A percentile compares a stretch with the other conserved stretches of the same genome.
These are phyloP conservation scores for Aldabrachelys gigantea DNA, from an alignment of 2,113 vertebrate genomes.

Conservation along the genomic window DNA sequence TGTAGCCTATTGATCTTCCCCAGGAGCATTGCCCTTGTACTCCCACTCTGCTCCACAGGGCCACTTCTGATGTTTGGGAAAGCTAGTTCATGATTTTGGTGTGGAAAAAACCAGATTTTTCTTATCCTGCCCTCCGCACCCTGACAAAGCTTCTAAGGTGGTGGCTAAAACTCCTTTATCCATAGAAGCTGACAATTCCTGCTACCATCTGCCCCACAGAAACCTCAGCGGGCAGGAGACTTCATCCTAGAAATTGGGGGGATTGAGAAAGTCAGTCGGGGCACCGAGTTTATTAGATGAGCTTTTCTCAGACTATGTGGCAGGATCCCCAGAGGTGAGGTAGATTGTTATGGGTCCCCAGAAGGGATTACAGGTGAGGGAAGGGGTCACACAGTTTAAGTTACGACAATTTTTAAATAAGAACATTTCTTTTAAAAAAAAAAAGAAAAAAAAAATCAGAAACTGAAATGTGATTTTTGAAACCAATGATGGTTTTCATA, in stretches of 20 bases:
- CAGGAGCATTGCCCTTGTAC: not conserved
- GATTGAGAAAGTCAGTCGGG: not conserved
- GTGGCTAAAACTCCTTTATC: not conserved
- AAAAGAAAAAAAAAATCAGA: too few species aligned
- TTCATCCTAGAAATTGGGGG: not conserved
- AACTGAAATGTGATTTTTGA: not conserved
- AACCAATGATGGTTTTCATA: not conserved
- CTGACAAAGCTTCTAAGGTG: not conserved
- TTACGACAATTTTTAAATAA: not conserved
- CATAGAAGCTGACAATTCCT: not conserved
- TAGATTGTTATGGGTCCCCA: too few species aligned
- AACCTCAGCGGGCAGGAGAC: accelerated
- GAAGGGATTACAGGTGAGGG: not conserved
- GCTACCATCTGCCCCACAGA: not conserved
- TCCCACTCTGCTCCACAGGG: not conserved
- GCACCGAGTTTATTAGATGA: not conserved
- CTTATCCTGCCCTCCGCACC: not conserved
- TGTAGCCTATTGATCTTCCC: not conserved
- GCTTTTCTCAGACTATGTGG: accelerated
- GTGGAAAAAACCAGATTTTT: not conserved
- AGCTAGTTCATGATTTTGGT: accelerated
- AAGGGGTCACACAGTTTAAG: not conserved
- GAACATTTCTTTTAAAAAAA: not conserved
- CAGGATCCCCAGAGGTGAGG: accelerated
- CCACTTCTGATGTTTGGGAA: not conserved